A percentile compares a stretch with the other conserved stretches of the same genome.
phyloP scores from a whole-genome alignment of 2,113 vertebrate species.

The Clupea harengus region DNA sequence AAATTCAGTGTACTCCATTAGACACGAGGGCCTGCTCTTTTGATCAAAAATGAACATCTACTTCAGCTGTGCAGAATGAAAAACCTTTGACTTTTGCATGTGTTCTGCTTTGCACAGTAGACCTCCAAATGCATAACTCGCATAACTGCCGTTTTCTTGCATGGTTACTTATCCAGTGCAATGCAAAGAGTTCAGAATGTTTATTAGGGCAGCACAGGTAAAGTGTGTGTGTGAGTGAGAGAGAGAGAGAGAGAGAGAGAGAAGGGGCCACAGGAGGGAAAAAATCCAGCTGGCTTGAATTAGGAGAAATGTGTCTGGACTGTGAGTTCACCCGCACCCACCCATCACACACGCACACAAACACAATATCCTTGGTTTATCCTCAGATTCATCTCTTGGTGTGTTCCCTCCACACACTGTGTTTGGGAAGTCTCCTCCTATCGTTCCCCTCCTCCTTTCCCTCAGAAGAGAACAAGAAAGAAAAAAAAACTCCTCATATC shows the following conservation, averaged over 20 bases:
- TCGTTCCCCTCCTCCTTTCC: not conserved
- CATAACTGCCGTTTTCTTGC: not conserved
- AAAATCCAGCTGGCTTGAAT: slow-evolving; percentile 15
- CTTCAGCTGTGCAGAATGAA: not conserved
- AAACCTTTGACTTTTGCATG: not conserved
- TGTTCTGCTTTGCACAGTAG: not conserved
- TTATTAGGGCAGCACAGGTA: not conserved
- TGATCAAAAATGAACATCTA: not conserved
- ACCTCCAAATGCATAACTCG: not conserved
- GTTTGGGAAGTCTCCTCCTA: slow-evolving; percentile 18
- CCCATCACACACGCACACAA: slow-evolving; percentile 8
- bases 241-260: not conserved
- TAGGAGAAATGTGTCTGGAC: slow-evolving; percentile 14
- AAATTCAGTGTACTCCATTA: not conserved
- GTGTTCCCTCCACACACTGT: not conserved
- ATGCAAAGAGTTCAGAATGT: not conserved
- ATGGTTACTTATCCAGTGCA: not conserved
- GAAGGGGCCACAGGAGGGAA: not conserved
- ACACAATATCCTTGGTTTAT: slow-evolving; percentile 12
- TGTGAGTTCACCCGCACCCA: slow-evolving; percentile 10
- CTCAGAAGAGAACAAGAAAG: not conserved
- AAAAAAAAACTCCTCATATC: not conserved
- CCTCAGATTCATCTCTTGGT: slow-evolving; percentile 14
- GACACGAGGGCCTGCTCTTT: not conserved
- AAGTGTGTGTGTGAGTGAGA: not conserved